Evolutionary conservation across 1,140 invertebrate genomes (phyloP).

Genomic region (Achroia grisella): DNA sequence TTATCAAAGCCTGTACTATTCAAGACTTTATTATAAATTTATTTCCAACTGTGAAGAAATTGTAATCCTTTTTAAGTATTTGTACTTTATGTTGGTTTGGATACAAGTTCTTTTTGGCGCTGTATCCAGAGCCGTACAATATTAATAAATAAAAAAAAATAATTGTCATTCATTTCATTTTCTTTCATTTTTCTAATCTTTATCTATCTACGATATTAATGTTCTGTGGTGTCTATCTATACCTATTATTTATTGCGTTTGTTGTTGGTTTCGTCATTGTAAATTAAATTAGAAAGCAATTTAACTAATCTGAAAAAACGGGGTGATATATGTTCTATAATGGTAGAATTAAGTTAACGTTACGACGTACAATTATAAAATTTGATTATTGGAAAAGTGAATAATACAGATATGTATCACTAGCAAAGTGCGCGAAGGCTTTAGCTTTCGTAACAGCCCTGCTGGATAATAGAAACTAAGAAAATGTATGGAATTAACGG

Average conservation of each 20-base stretch:
- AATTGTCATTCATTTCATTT: too few species aligned
- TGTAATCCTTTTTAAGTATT: too few species aligned
- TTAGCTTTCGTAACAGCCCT: constrained; percentile 43
- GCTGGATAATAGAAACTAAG: constrained; percentile 15
- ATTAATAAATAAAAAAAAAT: too few species aligned
- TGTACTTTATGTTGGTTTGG: too few species aligned
- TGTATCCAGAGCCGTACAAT: too few species aligned
- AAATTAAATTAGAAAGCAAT: constrained; percentile 53
- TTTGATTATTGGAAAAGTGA: constrained; percentile 43
- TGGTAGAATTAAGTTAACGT: constrained; percentile 48
- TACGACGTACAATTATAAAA: constrained; percentile 21
- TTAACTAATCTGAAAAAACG: constrained; percentile 12
- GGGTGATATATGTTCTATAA: constrained; percentile 31
- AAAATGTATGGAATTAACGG: constrained; percentile 54
- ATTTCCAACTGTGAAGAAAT: too few species aligned
- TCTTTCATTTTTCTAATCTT: too few species aligned
- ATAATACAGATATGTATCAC: constrained; percentile 40
- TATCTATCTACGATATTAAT: not conserved
- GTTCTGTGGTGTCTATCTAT: not conserved
- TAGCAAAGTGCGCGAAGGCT: constrained; percentile 36
- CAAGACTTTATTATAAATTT: too few species aligned
- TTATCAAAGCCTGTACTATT: too few species aligned
- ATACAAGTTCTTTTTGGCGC: too few species aligned
- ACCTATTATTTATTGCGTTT: not conserved
- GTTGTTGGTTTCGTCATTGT: constrained; percentile 31